A percentile compares a stretch with the other conserved stretches of the same genome.
These are phyloP conservation scores for Teleiodes luculella DNA, from an alignment of 2,888 invertebrate genomes.

Conservation along the genomic window DNA sequence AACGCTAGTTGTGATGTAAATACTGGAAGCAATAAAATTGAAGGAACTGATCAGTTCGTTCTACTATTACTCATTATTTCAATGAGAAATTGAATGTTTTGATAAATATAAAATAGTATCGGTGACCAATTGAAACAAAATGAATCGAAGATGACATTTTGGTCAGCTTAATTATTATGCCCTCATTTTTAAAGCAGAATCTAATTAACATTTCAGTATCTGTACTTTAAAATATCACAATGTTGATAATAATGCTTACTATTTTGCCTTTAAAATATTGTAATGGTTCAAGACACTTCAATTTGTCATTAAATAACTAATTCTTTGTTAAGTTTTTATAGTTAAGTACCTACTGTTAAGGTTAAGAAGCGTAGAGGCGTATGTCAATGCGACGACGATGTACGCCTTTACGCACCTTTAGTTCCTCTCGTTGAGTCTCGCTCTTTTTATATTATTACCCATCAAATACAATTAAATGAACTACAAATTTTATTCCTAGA, in stretches of 20 bases:
- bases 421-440: slow-evolving; percentile 63
- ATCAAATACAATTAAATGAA: neutral
- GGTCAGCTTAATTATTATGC: neutral
- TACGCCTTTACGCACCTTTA: slow-evolving; percentile 58
- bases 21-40: slow-evolving; percentile 49
- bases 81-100: slow-evolving; percentile 20
- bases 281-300: slow-evolving; percentile 1
- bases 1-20: slow-evolving; percentile 41
- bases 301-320: slow-evolving; percentile 24
- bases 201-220: slow-evolving; percentile 8
- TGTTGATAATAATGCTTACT: too few relatives aligned
- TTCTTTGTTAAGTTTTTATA: slow-evolving; percentile 34
- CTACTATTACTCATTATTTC: slow-evolving; percentile 17
- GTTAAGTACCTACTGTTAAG: slow-evolving; percentile 40
- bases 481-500: neutral
- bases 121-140: neutral
- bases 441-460: slow-evolving; percentile 29
- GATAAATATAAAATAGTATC: neutral
- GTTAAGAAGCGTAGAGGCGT: slow-evolving; percentile 52
- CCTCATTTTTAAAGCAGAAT: too few relatives aligned
- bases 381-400: slow-evolving; percentile 49
- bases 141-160: neutral
- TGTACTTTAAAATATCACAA: neutral
- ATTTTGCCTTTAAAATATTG: neutral
- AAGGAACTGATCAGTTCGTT: slow-evolving; percentile 17